Conservation (phyloP, 2,888 invertebrate species). For the Seira musarum region DNA sequence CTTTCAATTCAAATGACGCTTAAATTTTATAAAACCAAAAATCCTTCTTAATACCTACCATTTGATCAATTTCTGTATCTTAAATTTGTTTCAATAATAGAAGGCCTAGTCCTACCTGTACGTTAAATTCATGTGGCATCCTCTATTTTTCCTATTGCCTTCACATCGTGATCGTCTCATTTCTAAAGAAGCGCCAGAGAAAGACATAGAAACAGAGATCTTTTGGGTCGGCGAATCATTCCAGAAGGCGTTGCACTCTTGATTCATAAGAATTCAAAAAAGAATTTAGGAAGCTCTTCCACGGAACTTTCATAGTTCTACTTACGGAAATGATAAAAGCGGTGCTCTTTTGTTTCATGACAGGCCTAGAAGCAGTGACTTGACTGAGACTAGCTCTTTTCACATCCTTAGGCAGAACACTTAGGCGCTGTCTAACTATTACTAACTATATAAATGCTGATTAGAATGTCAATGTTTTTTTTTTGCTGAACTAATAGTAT, state of each 20-base stretch:
- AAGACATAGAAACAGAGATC: no score
- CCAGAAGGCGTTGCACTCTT: background rate
- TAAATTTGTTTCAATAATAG: no score
- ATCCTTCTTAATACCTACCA: no score
- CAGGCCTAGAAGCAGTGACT: background rate
- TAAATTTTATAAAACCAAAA: no score
- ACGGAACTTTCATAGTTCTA: constrained; percentile 33
- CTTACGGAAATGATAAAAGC: constrained; percentile 35
- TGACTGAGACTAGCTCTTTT: constrained; percentile 29
- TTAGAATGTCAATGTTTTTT: background rate
- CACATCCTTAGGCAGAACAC: background rate
- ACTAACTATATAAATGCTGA: no score
- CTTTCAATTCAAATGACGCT: no score
- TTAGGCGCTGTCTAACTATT: background rate
- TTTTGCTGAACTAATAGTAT: background rate
- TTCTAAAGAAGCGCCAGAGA: no score
- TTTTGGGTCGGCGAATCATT: background rate
- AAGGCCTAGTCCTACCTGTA: no score
- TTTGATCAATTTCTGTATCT: no score
- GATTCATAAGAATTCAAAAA: background rate
- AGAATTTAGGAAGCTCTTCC: background rate
- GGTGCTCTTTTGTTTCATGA: constrained; percentile 48
- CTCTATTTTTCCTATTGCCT: no score
- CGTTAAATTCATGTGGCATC: no score
- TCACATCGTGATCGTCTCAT: background rate